phyloP scores from a whole-genome alignment of 2,797 vertebrate genomes.

The Tamandua tetradactyla region DNA sequence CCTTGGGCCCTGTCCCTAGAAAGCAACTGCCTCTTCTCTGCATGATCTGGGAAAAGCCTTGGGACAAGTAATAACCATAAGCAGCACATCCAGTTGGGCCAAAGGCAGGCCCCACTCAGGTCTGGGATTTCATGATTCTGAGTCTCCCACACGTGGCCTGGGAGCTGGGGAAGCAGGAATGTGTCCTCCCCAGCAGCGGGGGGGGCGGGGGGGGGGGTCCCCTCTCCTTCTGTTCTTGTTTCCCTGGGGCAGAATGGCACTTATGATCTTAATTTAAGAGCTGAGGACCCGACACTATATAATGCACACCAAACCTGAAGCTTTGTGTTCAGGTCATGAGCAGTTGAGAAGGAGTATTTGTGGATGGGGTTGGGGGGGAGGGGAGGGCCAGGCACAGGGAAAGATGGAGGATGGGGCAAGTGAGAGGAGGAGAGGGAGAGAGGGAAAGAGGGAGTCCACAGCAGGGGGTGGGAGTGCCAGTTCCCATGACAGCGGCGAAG shows the following conservation, averaged over 20 bases:
- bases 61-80: not conserved
- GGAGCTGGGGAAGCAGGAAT: not conserved
- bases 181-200: no score
- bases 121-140: not conserved
- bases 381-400: not conserved
- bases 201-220: no score
- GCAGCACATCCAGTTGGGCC: not conserved
- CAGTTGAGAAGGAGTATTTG: not conserved
- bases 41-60: not conserved
- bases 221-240: no score
- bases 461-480: not conserved
- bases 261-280: not conserved
- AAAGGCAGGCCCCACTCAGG: not conserved
- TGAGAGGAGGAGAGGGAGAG: not conserved
- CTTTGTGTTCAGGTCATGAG: not conserved
- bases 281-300: not conserved
- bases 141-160: not conserved
- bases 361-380: not conserved
- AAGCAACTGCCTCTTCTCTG: not conserved
- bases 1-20: not conserved
- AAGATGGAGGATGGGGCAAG: no score
- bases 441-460: not conserved
- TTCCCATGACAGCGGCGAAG: not conserved
- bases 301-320: not conserved
- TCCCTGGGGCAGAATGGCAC: fast-evolving